Evolutionary conservation across 2,797 vertebrate species (phyloP).

Genomic region (Holocentrus rufus): DNA sequence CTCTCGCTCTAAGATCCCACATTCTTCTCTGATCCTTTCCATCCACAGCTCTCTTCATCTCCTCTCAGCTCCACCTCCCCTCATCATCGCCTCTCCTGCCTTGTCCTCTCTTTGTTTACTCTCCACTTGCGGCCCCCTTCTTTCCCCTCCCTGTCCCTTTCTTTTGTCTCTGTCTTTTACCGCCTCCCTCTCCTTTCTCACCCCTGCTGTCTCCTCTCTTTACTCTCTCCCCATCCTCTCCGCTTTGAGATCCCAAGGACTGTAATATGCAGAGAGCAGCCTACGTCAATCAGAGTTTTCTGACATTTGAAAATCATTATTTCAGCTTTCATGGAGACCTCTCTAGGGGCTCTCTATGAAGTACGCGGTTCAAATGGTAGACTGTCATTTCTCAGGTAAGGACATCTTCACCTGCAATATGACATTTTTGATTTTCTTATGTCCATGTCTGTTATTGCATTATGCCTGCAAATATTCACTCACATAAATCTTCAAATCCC

Average conservation of each 20-base stretch:
- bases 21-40: constrained; percentile 63
- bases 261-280: constrained; percentile 40
- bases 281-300: background rate
- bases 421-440: constrained; percentile 22
- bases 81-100: constrained; percentile 46
- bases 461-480: constrained; percentile 12
- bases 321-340: constrained; percentile 15
- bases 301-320: constrained; percentile 48
- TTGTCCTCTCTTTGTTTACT: constrained; percentile 54
- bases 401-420: background rate
- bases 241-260: constrained; percentile 41
- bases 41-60: constrained; percentile 56
- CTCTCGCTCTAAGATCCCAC: constrained; percentile 51
- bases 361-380: constrained; percentile 17
- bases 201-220: constrained; percentile 2
- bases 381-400: constrained; percentile 14
- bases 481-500: constrained; percentile 4
- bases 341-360: constrained; percentile 21
- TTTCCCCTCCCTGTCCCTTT: background rate
- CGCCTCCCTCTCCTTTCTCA: background rate
- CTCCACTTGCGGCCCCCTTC: constrained; percentile 23
- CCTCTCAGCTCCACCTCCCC: constrained; percentile 42
- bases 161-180: constrained; percentile 21
- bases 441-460: constrained; percentile 11
- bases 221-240: constrained; percentile 34